Evolutionary conservation across 2,113 vertebrate species (phyloP), one percentile per base, ranked within the genome.

Genomic region (Pagrus major): DNA sequence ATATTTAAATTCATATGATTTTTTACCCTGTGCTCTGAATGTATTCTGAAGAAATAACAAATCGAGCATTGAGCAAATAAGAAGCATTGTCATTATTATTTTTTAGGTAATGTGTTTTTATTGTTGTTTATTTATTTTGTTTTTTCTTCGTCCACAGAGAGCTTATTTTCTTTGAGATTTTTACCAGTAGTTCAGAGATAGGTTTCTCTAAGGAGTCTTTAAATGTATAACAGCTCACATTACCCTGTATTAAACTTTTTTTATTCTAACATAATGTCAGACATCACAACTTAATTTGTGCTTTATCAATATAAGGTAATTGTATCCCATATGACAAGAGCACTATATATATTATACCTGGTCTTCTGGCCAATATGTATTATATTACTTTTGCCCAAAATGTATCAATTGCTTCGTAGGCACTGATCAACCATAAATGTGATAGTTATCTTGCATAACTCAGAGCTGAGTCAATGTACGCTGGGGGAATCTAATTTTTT

Each of bases 71-170:
- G 25, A 41, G 20, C 41, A 18, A 49, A 60, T 31, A 5, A 60
- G 7, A 52, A 46, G 5, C 9, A 42, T 31, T 41, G 65, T 39
- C 61, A 3, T n/a, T 64, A 0, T 68, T 21, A 31, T 20, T 7
- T n/a, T 18, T 20, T 4, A 27, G 10, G 20, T 68, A 44, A 55
- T 41, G 52, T 64, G 44, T 64, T 65, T 52, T 75, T 31, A 6
- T 11, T 12, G 25, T 42, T 10, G 18, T 47, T 58, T 76, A 72
- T 78, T 67, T 72, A 66, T 67, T 65, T 55, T n/a, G 2, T 71
- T 51, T 59, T 39, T 25, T 52, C 29, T 41, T 63, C 54, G 37
- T 70, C 37, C 31, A 56, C 9, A 14, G 11, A 75, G 25, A 55
- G 5, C n/a, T n/a, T 4, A 31, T 44, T 67, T 54, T 47, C 16